Base-by-base conservation (phyloP, 2,888 invertebrate genomes). In the Ophion costatus region DNA sequence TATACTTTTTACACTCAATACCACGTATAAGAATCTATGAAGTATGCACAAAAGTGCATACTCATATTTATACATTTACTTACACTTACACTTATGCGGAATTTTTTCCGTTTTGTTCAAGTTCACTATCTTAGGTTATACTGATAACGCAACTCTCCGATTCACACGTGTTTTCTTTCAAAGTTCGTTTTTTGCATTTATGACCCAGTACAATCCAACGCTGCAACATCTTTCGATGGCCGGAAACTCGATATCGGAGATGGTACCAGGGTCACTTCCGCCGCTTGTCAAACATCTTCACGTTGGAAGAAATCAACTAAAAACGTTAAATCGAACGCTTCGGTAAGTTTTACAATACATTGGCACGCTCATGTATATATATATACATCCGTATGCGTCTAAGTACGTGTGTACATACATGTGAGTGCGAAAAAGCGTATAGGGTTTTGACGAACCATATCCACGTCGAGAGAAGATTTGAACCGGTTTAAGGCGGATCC, bases 311-410 rank as follows among this genome's bases (percentile, higher is more conserved):
- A 98, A 98, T 93, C 95, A 96, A 89, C 94, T 98, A 66, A 95
- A 94, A 82, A 95, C 95, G 74, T 93, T 98, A 77, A 98, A 98
- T 91, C 96, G 96, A n/a, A 97, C 97, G 0, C 93, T 98, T n/a
- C 95, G 96, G 94, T 94, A 91, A 89, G 88, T 85, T 22, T 57
- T 56, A 79, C 10, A 64, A 24, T 22, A 24, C 29, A 61, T 61
- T 33, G 24, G 45, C 45, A 45, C 10, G 24, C 22, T 4, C 42
- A 17, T 38, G 7, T 38, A 7, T 38, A 38, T 38, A 38, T 7
- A 0, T 17, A 2, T 29, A 4, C 29, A 6, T 11, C 51, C 6
- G 14, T 17, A 45, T 67, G 22, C 1, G 38, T 20, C 24, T 20
- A 29, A 14, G 17, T 66, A n/a, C 22, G 22, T 20, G 29, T 11